Conservation (phyloP, 2,888 invertebrate genomes). For the Xylocampa areola region DNA sequence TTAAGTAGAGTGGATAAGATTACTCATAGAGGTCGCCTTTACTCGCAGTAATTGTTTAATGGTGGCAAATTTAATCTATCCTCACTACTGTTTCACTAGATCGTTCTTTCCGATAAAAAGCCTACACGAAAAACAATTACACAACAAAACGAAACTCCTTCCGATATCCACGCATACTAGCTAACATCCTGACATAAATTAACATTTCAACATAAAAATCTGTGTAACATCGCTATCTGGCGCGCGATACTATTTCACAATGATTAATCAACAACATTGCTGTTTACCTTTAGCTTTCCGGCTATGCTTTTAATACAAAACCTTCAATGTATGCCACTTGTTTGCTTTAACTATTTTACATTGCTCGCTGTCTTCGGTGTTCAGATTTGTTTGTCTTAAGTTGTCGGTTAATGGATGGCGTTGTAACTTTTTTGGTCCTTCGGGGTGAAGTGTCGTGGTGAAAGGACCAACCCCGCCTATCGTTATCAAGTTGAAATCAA, state of each 20-base stretch:
- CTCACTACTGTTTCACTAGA: not conserved
- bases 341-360: slow-evolving; percentile 2
- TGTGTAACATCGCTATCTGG: slow-evolving; percentile 66
- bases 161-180: slow-evolving; percentile 18
- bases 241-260: slow-evolving; percentile 71
- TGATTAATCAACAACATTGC: slow-evolving; percentile 80
- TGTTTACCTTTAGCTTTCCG: slow-evolving; percentile 79
- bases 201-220: slow-evolving; percentile 70
- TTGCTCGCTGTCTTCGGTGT: slow-evolving; percentile 5
- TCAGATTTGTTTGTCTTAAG: not conserved
- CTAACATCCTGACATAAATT: slow-evolving; percentile 64
- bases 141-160: slow-evolving; percentile 11
- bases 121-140: slow-evolving; percentile 31
- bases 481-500: slow-evolving; percentile 82
- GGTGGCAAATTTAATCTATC: too few relatives aligned
- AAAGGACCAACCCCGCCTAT: slow-evolving; percentile 67
- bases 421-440: not conserved
- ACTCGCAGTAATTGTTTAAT: too few relatives aligned
- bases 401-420: slow-evolving; percentile 20
- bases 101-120: not conserved
- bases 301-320: slow-evolving; percentile 41
- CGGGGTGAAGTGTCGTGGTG: slow-evolving; percentile 2
- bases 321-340: not conserved
- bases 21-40: too few relatives aligned
- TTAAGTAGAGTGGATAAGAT: too few relatives aligned